phyloP scores from a whole-genome alignment of 2,888 invertebrate species.

The Sussaba pulchella region DNA sequence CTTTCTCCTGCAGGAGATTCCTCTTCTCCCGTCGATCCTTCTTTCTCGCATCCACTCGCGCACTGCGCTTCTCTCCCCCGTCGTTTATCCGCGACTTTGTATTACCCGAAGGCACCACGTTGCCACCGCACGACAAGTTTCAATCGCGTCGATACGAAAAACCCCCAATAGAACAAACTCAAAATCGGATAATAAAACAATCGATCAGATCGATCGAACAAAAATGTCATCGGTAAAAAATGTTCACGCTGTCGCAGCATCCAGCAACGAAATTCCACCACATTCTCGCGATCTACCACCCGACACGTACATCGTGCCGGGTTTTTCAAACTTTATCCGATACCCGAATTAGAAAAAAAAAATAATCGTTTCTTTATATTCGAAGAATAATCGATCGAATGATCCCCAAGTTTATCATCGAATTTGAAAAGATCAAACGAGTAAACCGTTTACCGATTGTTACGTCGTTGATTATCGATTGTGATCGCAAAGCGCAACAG shows the following conservation, averaged over 20 bases:
- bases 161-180: neutral
- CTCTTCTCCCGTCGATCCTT: constrained; percentile 75
- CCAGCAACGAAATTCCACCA: constrained; percentile 72
- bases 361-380: neutral
- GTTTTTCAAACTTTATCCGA: constrained; percentile 31
- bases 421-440: neutral
- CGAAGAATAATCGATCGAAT: too few species aligned
- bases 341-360: constrained; percentile 15
- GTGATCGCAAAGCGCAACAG: too few species aligned
- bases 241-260: constrained; percentile 71
- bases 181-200: neutral
- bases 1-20: constrained; percentile 79
- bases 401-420: neutral
- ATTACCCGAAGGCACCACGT: constrained; percentile 38
- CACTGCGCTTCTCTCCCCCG: constrained; percentile 62
- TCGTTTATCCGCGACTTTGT: constrained; percentile 32
- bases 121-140: constrained; percentile 15
- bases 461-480: neutral
- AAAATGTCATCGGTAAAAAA: constrained; percentile 49
- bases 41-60: constrained; percentile 78
- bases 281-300: constrained; percentile 40
- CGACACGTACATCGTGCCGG: constrained; percentile 47
- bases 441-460: neutral
- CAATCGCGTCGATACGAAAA: neutral
- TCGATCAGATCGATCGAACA: constrained; percentile 16